phyloP scores from a whole-genome alignment of 2,113 vertebrate genomes.

The Mus spicilegus region DNA sequence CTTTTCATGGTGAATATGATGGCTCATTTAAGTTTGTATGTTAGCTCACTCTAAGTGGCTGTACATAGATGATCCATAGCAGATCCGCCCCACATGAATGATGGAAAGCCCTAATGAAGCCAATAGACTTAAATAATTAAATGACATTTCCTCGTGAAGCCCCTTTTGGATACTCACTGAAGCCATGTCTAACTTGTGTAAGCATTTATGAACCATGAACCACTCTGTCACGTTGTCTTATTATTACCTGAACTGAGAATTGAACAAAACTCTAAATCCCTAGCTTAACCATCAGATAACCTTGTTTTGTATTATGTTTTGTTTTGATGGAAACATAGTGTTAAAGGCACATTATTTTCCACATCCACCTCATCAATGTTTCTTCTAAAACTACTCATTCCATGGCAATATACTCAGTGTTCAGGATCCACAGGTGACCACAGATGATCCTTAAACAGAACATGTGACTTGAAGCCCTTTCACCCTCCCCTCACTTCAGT shows the following conservation, averaged over 20 bases:
- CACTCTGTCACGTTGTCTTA: background rate
- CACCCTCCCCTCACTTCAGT: slow-evolving; percentile 33
- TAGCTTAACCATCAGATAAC: background rate
- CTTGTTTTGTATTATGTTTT: slow-evolving; percentile 11
- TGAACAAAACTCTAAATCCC: background rate
- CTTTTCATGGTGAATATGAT: background rate
- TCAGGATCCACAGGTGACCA: slow-evolving; percentile 53
- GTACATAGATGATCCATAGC: background rate
- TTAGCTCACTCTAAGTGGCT: background rate
- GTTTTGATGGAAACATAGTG: background rate
- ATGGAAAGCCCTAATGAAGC: slow-evolving; percentile 22
- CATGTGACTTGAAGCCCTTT: slow-evolving; percentile 56
- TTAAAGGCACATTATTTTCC: slow-evolving; percentile 50
- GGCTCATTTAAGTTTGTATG: background rate
- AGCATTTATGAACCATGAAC: background rate
- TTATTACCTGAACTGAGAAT: background rate
- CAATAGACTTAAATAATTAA: slow-evolving; percentile 34
- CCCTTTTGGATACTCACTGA: background rate
- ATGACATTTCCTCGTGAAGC: background rate
- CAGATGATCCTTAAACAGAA: slow-evolving; percentile 55
- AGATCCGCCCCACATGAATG: background rate
- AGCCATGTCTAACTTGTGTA: background rate
- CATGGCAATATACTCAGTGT: slow-evolving; percentile 25
- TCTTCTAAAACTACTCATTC: slow-evolving; percentile 63
- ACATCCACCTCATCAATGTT: slow-evolving; percentile 46